Conservation (phyloP, 2,888 invertebrate species). For the Agrochola circellaris region DNA sequence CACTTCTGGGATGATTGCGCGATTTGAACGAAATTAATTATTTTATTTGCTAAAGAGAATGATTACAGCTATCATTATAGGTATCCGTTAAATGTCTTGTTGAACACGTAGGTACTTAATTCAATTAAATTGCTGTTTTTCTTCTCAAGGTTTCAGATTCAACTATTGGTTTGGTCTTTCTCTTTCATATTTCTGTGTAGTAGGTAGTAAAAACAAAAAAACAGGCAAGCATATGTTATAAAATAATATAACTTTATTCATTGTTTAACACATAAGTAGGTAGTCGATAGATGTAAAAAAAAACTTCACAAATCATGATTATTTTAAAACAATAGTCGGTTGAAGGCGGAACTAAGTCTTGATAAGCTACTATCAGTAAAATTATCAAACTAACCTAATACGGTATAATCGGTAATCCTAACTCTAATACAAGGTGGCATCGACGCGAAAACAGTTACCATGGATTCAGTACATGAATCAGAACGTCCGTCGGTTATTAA, state of each 20-base stretch:
- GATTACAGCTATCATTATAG: constrained; percentile 64
- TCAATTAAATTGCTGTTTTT: constrained; percentile 10
- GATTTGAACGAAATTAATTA: constrained; percentile 86
- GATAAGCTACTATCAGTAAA: constrained; percentile 12
- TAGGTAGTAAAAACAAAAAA: not conserved
- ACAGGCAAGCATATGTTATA: not conserved
- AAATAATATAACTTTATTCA: not conserved
- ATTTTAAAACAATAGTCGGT: not conserved
- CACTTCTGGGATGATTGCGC: constrained; percentile 89
- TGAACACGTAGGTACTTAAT: not conserved
- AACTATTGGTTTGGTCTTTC: not conserved
- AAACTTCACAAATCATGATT: not conserved
- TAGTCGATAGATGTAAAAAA: not conserved
- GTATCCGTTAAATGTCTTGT: constrained; percentile 42
- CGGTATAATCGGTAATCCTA: not conserved
- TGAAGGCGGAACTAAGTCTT: constrained; percentile 22
- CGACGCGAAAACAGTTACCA: too few species aligned
- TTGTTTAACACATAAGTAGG: not conserved
- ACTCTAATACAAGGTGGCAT: too few species aligned
- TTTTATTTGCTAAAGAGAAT: constrained; percentile 75
- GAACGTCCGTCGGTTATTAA: too few species aligned
- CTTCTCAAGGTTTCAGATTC: not conserved
- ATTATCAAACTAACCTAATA: constrained; percentile 30
- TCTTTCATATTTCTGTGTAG: not conserved
- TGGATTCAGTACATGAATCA: too few species aligned